phyloP scores from a whole-genome alignment of 2,888 invertebrate species.

The Dione vanillae region DNA sequence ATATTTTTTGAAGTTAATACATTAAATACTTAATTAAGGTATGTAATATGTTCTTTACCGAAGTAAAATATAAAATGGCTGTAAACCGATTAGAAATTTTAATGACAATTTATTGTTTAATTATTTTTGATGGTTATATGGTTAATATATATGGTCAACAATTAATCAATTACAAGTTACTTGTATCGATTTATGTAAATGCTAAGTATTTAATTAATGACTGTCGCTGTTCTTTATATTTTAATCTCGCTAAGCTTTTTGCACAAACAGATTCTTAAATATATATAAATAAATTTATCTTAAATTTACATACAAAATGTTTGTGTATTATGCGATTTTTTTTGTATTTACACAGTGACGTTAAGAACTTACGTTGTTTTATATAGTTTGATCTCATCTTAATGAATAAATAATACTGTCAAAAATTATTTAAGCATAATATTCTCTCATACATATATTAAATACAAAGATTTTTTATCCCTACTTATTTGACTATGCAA shows the following conservation, averaged over 20 bases:
- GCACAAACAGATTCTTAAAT: background rate
- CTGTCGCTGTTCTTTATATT: slow-evolving; percentile 26
- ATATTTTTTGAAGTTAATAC: slow-evolving; percentile 8
- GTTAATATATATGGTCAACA: slow-evolving; percentile 12
- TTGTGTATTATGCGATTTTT: too few relatives aligned
- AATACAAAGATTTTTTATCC: too few relatives aligned
- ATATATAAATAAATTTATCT: slow-evolving; percentile 13
- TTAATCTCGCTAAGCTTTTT: slow-evolving; percentile 14
- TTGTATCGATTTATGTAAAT: slow-evolving; percentile 36
- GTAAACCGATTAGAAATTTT: slow-evolving; percentile 26
- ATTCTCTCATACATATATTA: too few relatives aligned
- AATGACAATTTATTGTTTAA: slow-evolving; percentile 31
- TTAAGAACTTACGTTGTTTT: background rate
- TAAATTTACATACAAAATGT: slow-evolving; percentile 11
- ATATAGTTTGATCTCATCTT: background rate
- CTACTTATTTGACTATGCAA: too few relatives aligned
- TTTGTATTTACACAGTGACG: background rate
- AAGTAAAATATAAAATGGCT: background rate
- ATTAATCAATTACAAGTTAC: slow-evolving; percentile 23
- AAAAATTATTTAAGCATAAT: too few relatives aligned
- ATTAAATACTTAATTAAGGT: slow-evolving; percentile 34
- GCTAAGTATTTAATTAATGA: slow-evolving; percentile 32
- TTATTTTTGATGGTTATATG: slow-evolving; percentile 16
- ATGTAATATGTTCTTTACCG: slow-evolving; percentile 17
- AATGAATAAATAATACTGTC: background rate